These are phyloP conservation scores for Dryadula phaetusa DNA, from an alignment of 2,888 invertebrate genomes.

Conservation along the genomic window DNA sequence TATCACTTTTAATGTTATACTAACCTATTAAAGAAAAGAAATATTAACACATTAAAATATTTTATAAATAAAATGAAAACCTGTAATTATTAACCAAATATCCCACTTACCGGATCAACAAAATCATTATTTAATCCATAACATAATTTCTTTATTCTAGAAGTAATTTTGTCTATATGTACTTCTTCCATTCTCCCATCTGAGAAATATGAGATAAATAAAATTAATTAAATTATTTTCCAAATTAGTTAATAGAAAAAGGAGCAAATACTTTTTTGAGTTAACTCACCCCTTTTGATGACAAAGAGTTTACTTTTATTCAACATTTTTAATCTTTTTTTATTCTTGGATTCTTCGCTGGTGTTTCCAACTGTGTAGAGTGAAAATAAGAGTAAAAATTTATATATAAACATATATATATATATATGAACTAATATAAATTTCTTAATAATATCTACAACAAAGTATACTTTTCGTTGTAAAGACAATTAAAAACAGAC, in stretches of 20 bases:
- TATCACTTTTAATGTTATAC: constrained; percentile 96
- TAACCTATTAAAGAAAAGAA: constrained; percentile 78
- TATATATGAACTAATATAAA: too few species aligned
- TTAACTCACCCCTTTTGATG: constrained; percentile 75
- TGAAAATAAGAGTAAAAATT: too few species aligned
- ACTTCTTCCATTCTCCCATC: constrained; percentile 96
- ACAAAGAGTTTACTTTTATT: constrained; percentile 76
- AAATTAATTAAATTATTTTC: neutral
- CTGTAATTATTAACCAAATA: constrained; percentile 17
- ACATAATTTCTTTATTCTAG: constrained; percentile 96
- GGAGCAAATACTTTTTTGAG: neutral
- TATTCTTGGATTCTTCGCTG: neutral
- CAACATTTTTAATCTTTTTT: constrained; percentile 60
- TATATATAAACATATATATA: too few species aligned
- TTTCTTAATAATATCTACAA: too few species aligned
- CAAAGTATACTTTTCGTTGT: too few species aligned
- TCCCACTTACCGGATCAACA: constrained; percentile 94
- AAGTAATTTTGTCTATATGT: constrained; percentile 99
- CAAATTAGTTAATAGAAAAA: constrained; percentile 4
- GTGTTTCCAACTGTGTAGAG: too few species aligned
- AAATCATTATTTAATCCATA: constrained; percentile 98
- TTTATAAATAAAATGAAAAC: neutral
- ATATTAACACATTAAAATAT: neutral
- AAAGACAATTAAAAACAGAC: too few species aligned
- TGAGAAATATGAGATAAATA: constrained; percentile 57